phyloP scores from a whole-genome alignment of 2,113 vertebrate species.

The Climacteris rufus region DNA sequence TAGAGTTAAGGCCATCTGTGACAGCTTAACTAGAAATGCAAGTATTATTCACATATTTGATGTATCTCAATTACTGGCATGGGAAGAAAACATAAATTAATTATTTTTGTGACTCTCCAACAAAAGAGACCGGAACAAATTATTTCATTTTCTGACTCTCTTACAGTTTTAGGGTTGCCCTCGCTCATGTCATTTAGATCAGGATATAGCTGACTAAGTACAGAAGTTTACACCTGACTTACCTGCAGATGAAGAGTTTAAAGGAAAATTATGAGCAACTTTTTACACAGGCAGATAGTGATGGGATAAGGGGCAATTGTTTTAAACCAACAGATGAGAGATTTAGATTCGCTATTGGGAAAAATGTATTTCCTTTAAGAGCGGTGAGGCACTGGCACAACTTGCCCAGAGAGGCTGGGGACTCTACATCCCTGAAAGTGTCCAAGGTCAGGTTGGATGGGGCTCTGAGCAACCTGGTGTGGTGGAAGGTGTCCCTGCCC shows the following conservation, averaged over 20 bases:
- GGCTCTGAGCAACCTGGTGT: background rate
- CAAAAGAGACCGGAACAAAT: background rate
- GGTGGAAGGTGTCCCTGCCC: background rate
- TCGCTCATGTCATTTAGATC: background rate
- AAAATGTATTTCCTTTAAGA: background rate
- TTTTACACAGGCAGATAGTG: background rate
- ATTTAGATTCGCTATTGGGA: background rate
- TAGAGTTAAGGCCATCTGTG: background rate
- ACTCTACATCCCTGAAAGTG: background rate
- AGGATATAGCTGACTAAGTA: background rate
- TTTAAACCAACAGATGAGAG: background rate
- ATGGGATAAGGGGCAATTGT: background rate
- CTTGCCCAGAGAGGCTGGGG: background rate
- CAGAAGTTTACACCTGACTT: background rate
- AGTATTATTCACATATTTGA: background rate
- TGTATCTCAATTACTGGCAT: background rate
- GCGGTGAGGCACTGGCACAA: background rate
- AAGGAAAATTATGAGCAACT: background rate
- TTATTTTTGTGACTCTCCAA: background rate
- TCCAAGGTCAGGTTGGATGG: rapidly evolving
- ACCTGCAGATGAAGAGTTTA: background rate
- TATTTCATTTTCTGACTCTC: background rate
- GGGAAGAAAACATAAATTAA: background rate
- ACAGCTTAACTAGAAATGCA: background rate
- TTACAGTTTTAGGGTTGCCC: background rate